Evolutionary conservation across 2,113 vertebrate genomes (phyloP), one percentile per base, ranked within the genome.

Genomic region (Microtus oregoni): DNA sequence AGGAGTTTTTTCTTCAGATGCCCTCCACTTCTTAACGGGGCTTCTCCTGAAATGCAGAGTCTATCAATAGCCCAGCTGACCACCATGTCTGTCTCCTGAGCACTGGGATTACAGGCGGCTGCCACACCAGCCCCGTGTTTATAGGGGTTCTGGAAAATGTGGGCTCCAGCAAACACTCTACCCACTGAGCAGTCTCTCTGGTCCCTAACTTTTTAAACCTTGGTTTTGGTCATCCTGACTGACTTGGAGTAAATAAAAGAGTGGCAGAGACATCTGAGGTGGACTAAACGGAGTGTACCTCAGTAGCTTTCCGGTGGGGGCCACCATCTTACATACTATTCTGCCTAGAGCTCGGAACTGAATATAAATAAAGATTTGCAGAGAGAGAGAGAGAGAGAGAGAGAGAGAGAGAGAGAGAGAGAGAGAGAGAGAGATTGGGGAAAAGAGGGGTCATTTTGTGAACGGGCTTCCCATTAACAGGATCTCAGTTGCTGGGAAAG

Each of bases 131-230:
- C 76, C 44, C 75, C 11, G 61, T 15, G 44, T 85, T 63, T 30
- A 10, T 24, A 2, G 28, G 58, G 26, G 26, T 65, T 41, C 82
- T 47, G 28, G 28, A 47, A 47, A 47, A 52, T 70, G 44, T 50
- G 85, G 35, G 9, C 44, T 70, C 65, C 24, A 47, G 63, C 10
- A 20, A 67, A 15, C 17, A 22, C 10, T 47, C 12, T 32, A 22
- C 35, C 41, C 41, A 70, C 0, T 50, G 65, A 70, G 10, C 63
- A 35, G 11, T 50, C 28, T 70, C 28, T 17, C 44, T 11, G 35
- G 30, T 20, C 32, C 65, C 41, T 91, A 78, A 96, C 52, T 67
- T 95, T 94, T 88, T 72, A 55, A 94, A 63, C 41, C 88, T 50
- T 61, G 41, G 85, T 92, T 91, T 87, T 14, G 32, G 58, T 35